phyloP scores from a whole-genome alignment of 2,113 vertebrate species.

The Crotalus helleri region DNA sequence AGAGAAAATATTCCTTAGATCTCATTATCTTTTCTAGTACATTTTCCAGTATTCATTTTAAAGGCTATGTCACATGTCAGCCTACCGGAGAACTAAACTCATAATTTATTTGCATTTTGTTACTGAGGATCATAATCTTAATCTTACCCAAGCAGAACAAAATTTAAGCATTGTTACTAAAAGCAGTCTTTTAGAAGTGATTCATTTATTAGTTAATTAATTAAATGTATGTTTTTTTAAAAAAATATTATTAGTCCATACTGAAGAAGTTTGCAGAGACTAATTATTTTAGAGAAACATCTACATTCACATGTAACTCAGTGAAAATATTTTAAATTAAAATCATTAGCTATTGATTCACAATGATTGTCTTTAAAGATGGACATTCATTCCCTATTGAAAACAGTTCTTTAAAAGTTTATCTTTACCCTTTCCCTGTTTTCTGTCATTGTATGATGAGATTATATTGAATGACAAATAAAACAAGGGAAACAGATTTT shows the following conservation, averaged over 20 bases:
- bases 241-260: not conserved
- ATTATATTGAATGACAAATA: not conserved
- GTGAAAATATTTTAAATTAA: not conserved
- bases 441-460: not conserved
- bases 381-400: not conserved
- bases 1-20: not conserved
- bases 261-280: not conserved
- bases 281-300: not conserved
- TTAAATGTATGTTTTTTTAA: not conserved
- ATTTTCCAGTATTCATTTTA: not conserved
- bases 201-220: not conserved
- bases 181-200: not conserved
- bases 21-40: not conserved
- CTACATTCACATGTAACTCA: not conserved
- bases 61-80: not conserved
- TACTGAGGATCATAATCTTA: not conserved
- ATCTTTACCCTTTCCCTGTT: conserved; percentile 19
- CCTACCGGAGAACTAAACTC: not conserved
- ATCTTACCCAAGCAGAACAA: not conserved
- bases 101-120: not conserved
- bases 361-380: not conserved
- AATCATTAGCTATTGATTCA: not conserved
- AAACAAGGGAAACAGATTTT: conserved; percentile 13
- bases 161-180: not conserved
- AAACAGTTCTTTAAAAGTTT: not conserved